Conservation (phyloP, 2,797 vertebrate species). For the Poeciliopsis infans region DNA sequence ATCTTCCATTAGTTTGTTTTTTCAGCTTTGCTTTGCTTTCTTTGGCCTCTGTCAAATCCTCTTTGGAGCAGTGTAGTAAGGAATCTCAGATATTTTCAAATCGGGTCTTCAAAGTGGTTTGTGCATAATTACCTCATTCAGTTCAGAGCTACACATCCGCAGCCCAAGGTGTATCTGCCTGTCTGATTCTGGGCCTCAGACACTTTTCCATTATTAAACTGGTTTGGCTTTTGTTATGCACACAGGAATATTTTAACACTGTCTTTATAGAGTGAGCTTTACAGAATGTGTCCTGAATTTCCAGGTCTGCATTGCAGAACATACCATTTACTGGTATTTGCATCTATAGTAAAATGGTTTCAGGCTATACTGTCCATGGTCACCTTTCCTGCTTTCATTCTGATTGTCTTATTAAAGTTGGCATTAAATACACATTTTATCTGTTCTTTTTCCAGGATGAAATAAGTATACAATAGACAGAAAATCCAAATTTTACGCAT, state of each 20-base stretch:
- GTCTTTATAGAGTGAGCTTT: background rate
- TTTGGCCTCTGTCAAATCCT: background rate
- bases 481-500: background rate
- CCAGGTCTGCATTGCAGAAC: background rate
- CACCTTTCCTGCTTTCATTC: background rate
- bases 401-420: background rate
- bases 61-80: background rate
- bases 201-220: background rate
- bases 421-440: background rate
- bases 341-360: background rate
- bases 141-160: background rate
- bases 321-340: background rate
- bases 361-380: background rate
- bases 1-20: background rate
- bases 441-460: background rate
- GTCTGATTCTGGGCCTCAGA: background rate
- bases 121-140: background rate
- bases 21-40: background rate
- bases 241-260: background rate
- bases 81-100: background rate
- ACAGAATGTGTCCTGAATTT: constrained; percentile 23
- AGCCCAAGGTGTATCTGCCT: background rate
- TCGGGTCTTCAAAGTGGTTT: background rate
- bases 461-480: background rate
- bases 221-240: background rate